Evolutionary conservation across 2,797 vertebrate genomes (phyloP), one percentile per base, ranked within the genome.

Genomic region (Ataeniobius toweri): DNA sequence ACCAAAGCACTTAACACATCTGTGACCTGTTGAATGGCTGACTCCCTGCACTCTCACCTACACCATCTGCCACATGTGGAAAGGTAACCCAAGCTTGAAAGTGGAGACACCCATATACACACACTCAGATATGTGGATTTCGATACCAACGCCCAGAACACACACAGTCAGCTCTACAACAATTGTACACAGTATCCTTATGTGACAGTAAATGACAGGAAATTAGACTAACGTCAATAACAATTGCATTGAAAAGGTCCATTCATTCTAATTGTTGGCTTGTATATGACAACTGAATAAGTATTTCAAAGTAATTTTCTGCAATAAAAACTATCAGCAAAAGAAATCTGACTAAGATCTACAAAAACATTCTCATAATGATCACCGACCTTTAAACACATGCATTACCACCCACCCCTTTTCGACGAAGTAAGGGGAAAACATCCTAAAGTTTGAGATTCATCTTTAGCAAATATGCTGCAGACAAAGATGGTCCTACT

Each of bases 1-100:
- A 90, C 83, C 84, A 82, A 88, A 94, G 86, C 94, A 94, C 94
- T 95, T 95, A 95, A 95, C 94, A 94, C 92, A 94, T 92, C 90
- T 89, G 89, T 87, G 89, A 85, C 80, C 81, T 78, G 84, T 81
- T 79, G 80, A 61, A 76, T 76, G 74, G 65, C 71, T 61, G 50
- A 79, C 74, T 82, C 59, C 0, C 78, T 85, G 89, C 87, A 86
- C 86, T 91, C 86, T 91, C 92, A 94, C 91, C 93, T 93, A 68
- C 84, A 71, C 93, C 93, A 94, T 95, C 94, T 95, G 94, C 89
- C 83, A 85, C 89, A 88, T 20, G 76, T 74, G 69, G 6, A 75
- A 86, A 91, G 83, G 92, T 92, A 94, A 94, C 88, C 70, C 53
- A 84, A 93, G 87, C 84, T 81, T 31, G 51, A 76, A 73, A 73